These are phyloP conservation scores for Apodemia zela DNA, from an alignment of 2,888 invertebrate genomes.

Conservation along the genomic window DNA sequence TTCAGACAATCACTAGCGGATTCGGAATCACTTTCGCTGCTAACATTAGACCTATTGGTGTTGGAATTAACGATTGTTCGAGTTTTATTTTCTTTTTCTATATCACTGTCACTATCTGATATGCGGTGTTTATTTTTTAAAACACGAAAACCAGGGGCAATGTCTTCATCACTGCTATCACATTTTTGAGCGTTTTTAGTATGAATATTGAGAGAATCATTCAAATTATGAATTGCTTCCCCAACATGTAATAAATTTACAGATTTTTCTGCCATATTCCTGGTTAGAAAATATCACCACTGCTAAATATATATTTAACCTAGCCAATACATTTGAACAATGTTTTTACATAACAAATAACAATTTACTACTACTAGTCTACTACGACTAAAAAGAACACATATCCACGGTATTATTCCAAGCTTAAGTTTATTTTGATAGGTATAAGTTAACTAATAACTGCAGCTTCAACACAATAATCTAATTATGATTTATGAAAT, in stretches of 20 bases:
- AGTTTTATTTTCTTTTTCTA: slow-evolving; percentile 19
- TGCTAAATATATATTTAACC: neutral
- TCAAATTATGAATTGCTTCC: neutral
- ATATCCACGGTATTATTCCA: neutral
- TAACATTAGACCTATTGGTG: slow-evolving; percentile 16
- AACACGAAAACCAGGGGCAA: slow-evolving; percentile 27
- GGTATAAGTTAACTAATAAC: too few species aligned
- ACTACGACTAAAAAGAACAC: neutral
- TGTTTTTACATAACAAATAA: neutral
- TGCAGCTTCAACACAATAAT: too few species aligned
- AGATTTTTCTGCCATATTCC: neutral
- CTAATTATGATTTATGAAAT: too few species aligned
- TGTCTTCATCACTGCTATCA: slow-evolving; percentile 38
- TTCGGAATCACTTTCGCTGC: slow-evolving; percentile 22
- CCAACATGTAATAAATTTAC: neutral
- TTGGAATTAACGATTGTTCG: slow-evolving; percentile 29
- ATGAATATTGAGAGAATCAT: neutral
- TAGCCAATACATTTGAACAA: neutral
- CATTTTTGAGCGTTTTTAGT: slow-evolving; percentile 1
- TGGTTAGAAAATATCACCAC: neutral
- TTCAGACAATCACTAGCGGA: slow-evolving; percentile 30
- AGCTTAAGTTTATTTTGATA: too few species aligned
- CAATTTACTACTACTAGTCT: neutral
- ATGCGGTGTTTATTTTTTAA: slow-evolving; percentile 41
- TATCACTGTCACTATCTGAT: slow-evolving; percentile 25